Conservation (phyloP, 2,113 vertebrate species). For the Prolemur simus region DNA sequence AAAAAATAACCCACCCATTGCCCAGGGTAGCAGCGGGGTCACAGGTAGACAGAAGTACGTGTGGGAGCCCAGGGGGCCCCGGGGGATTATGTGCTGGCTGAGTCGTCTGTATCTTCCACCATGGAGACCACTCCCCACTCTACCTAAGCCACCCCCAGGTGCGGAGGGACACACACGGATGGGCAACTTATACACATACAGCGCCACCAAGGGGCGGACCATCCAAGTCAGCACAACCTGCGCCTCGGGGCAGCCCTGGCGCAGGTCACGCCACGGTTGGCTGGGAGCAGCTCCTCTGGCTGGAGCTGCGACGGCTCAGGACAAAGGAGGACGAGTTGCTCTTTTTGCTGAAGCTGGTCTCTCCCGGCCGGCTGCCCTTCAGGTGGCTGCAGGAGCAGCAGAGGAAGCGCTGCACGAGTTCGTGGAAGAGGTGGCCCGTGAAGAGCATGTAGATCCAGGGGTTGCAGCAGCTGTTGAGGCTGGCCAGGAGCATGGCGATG, state of each 20-base stretch:
- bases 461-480: slow-evolving; percentile 97
- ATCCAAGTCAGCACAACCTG: rapidly evolving
- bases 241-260: background rate
- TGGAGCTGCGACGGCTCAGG: slow-evolving; percentile 86
- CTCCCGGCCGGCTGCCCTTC: slow-evolving; percentile 82
- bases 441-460: slow-evolving; percentile 99
- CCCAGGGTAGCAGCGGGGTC: background rate
- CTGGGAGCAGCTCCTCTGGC: slow-evolving; percentile 87
- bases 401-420: slow-evolving; percentile 86
- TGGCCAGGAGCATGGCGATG: slow-evolving; percentile 94
- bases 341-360: slow-evolving; percentile 86
- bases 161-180: background rate
- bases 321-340: slow-evolving; percentile 91
- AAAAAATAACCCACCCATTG: background rate
- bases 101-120: background rate
- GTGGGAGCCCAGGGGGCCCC: background rate
- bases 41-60: background rate
- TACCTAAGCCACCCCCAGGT: background rate
- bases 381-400: slow-evolving; percentile 87
- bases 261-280: slow-evolving; percentile 80
- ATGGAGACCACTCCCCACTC: background rate
- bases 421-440: slow-evolving; percentile 92
- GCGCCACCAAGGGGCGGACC: background rate
- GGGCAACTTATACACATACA: background rate
- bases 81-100: background rate